These are phyloP conservation scores for Procambarus clarkii DNA, from an alignment of 1,140 invertebrate genomes.

Conservation along the genomic window DNA sequence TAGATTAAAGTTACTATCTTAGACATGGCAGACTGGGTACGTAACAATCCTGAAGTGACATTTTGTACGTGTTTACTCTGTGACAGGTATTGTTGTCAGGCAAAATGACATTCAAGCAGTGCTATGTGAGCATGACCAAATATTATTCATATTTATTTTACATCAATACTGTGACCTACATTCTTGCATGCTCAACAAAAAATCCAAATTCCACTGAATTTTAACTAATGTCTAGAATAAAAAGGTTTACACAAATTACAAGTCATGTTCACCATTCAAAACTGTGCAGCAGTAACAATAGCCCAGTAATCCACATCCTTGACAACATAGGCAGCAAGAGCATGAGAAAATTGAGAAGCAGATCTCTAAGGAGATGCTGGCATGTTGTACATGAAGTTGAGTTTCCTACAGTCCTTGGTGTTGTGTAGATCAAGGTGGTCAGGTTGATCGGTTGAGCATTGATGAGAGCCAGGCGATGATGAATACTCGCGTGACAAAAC, in stretches of 20 bases:
- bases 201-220: background rate
- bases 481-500: constrained; percentile 96
- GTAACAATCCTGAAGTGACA: constrained; percentile 51
- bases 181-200: background rate
- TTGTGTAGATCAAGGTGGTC: constrained; percentile 61
- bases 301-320: constrained; percentile 36
- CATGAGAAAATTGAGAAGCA: constrained; percentile 2
- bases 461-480: constrained; percentile 60
- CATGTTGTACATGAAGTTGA: constrained; percentile 63
- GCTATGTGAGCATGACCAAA: constrained; percentile 19
- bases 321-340: constrained; percentile 47
- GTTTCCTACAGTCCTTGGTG: constrained; percentile 69
- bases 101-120: constrained; percentile 18
- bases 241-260: background rate
- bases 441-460: constrained; percentile 48
- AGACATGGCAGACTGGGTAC: constrained; percentile 33
- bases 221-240: background rate
- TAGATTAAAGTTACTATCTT: constrained; percentile 34
- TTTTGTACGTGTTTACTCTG: constrained; percentile 60
- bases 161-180: background rate
- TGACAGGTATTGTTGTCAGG: constrained; percentile 40
- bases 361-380: constrained; percentile 51
- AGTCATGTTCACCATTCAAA: constrained; percentile 23
- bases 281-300: constrained; percentile 27
- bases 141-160: background rate